Base-by-base conservation (phyloP, 2,797 vertebrate genomes). In the Sebastes minor region DNA sequence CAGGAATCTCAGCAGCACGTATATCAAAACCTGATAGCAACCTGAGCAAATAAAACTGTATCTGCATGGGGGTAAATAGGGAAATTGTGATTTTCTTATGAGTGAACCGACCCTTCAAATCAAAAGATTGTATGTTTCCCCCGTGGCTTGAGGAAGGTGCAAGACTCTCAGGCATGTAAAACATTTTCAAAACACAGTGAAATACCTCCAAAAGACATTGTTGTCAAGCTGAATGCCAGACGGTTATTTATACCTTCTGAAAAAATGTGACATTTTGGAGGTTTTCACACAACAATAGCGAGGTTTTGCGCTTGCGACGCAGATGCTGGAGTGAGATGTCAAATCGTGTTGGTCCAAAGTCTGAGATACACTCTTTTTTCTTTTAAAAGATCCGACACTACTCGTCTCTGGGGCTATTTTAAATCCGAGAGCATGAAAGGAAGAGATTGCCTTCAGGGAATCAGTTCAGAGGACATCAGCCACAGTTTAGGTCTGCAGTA, bases 381-480 rank as follows among this genome's bases (percentile, higher is more conserved):
- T 59, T 61, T 64, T 11, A 8, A 27, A 53, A 77, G 46, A 81
- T 82, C 46, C 59, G 33, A 80, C 73, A 13, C 8, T 2, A n/a
- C 56, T 66, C 18, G 32, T n/a, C 55, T 84, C 28, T 12, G 46
- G 53, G 68, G 30, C 22, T 42, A 65, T 83, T 35, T 74, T 60
- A 67, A 73, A 71, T 60, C 32, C 5, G 11, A 62, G 25, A 63
- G 59, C 62, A 32, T 69, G 61, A 78, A 55, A 49, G 46, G 65
- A 52, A 35, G 42, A 76, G 55, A 72, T 69, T 57, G 49, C 52
- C 38, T 71, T 66, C 63, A 46, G 42, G 38, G 60, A 75, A 25
- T 72, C 52, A 53, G 77, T 62, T 66, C 42, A 56, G 68, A 74
- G 52, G 74, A 66, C 56, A 46, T 72, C 78, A 49, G 65, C 60